These are phyloP conservation scores for Cynoglossus semilaevis DNA, from an alignment of 2,113 vertebrate genomes.

Conservation along the genomic window DNA sequence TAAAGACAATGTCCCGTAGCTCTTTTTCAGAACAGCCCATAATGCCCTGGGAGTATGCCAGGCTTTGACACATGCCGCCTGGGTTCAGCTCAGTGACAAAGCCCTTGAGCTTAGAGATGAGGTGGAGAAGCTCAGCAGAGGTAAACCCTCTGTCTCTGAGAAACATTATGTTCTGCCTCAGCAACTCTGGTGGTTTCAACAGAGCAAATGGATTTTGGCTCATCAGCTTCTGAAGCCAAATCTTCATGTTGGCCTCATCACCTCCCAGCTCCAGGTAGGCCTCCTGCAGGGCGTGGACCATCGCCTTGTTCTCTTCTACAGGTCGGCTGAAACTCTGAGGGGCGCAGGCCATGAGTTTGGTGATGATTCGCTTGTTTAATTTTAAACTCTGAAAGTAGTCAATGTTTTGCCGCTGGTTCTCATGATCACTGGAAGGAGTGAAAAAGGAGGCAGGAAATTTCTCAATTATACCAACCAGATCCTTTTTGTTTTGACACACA, in stretches of 20 bases:
- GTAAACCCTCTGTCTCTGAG: slow-evolving; percentile 80
- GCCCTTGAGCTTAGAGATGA: slow-evolving; percentile 87
- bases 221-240: slow-evolving; percentile 90
- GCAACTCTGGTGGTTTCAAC: slow-evolving; percentile 73
- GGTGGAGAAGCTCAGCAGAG: slow-evolving; percentile 79
- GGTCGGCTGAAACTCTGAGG: slow-evolving; percentile 83
- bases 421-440: slow-evolving; percentile 70
- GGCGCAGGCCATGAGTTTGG: slow-evolving; percentile 86
- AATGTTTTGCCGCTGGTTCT: slow-evolving; percentile 83
- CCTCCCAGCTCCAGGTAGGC: slow-evolving; percentile 84
- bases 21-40: slow-evolving; percentile 81
- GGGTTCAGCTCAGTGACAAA: slow-evolving; percentile 87
- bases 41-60: slow-evolving; percentile 77
- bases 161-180: slow-evolving; percentile 82
- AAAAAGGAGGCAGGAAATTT: slow-evolving; percentile 94
- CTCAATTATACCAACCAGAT: slow-evolving; percentile 86
- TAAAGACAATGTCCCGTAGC: slow-evolving; percentile 79
- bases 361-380: slow-evolving; percentile 86
- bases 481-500: slow-evolving; percentile 79
- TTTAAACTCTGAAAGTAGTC: slow-evolving; percentile 83
- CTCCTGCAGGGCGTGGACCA: slow-evolving; percentile 79
- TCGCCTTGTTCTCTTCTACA: slow-evolving; percentile 77
- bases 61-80: slow-evolving; percentile 75
- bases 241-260: slow-evolving; percentile 81
- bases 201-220: slow-evolving; percentile 92